Evolutionary conservation across 2,113 vertebrate species (phyloP).

Genomic region (Cyprinodon brontotheroides): DNA sequence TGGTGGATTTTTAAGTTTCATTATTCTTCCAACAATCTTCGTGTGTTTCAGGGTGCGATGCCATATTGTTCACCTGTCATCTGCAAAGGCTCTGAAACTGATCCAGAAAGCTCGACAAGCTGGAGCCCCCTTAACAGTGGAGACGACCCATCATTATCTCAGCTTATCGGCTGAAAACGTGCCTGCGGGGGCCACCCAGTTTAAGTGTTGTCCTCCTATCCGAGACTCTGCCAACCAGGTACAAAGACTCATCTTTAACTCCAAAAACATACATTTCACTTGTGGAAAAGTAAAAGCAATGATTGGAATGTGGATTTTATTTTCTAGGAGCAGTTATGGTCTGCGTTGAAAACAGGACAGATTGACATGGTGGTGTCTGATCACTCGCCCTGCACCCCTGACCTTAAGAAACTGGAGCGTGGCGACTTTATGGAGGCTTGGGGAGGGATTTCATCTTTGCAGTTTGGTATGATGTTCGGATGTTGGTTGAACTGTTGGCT

Average conservation of each 20-base stretch:
- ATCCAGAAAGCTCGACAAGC: conserved; percentile 78
- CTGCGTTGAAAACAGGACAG: conserved; percentile 76
- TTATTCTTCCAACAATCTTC: not conserved
- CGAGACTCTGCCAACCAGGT: conserved; percentile 77
- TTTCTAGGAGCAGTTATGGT: conserved; percentile 81
- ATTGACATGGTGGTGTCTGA: conserved; percentile 89
- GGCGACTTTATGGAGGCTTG: conserved; percentile 84
- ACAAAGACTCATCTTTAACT: not conserved
- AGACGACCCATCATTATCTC: conserved; percentile 87
- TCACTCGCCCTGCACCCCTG: conserved; percentile 83
- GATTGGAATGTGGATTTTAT: not conserved
- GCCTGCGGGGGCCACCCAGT: conserved; percentile 81
- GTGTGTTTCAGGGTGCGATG: conserved; percentile 77
- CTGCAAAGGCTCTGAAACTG: conserved; percentile 77
- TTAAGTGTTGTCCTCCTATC: conserved; percentile 87
- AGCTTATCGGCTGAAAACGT: conserved; percentile 80
- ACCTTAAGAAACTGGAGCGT: conserved; percentile 77
- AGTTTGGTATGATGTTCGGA: conserved; percentile 77
- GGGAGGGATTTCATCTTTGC: conserved; percentile 85
- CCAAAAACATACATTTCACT: not conserved
- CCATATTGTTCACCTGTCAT: conserved; percentile 86
- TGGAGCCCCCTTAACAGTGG: conserved; percentile 82
- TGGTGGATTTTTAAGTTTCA: no score
- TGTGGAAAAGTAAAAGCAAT: not conserved
- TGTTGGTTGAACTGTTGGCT: no score